Evolutionary conservation across 2,888 invertebrate genomes (phyloP), one percentile per base, ranked within the genome.

Genomic region (Rhagium mordax): DNA sequence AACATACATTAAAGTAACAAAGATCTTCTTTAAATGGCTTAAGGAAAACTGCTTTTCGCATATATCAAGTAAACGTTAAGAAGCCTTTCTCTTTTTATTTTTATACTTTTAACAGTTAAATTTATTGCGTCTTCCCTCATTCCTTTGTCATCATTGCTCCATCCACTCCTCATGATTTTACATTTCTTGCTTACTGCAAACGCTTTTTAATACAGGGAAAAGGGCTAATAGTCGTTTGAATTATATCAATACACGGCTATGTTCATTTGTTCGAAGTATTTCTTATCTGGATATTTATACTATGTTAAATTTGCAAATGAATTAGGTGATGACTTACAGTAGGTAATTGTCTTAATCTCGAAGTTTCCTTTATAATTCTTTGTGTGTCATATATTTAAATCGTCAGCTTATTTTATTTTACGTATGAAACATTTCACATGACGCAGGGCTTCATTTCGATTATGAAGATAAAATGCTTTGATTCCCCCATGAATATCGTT

Each of bases 1-100:
- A 79, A 79, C 78, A 81, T 81, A 79, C 79, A 81, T 81, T 79
- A 81, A 77, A 79, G 76, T 77, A 81, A 81, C 81, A 81, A 81
- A 81, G 81, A 78, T 78, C 77, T 70, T 70, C 76, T 74, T 76
- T 77, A 76, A 80, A 79, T 79, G 76, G 78, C 78, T 78, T 74
- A 76, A 75, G 74, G 78, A 76, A 79, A 80, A 80, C 78, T 79
- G 78, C 74, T 79, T 78, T 76, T 77, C 77, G 79, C 79, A 78
- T 81, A 80, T 80, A 80, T 80, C 81, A 80, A 77, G 75, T 49
- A 74, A 76, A 79, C 72, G 78, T 79, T 77, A 74, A 77, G 74
- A 68, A 74, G 66, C 65, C 72, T 13, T 74, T 51, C 67, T 66
- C 72, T 67, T 73, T 78, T 77, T 78, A 78, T 78, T 75, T 76